A percentile compares a stretch with the other conserved stretches of the same genome.
These are phyloP conservation scores for Tautogolabrus adspersus DNA, from an alignment of 2,113 vertebrate species.

Conservation along the genomic window DNA sequence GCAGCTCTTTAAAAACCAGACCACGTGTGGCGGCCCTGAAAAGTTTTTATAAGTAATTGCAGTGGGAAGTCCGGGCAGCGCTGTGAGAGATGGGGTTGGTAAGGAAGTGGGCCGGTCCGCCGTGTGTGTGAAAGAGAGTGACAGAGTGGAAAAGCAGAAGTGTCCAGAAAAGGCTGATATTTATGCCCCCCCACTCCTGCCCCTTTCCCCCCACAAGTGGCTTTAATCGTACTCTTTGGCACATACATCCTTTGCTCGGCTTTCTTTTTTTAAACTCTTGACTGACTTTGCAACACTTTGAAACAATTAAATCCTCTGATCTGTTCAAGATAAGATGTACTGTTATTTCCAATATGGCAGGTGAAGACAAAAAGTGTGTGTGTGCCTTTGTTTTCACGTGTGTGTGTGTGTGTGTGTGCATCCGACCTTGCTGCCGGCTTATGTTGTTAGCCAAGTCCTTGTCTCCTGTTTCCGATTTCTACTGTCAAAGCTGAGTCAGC, in stretches of 20 bases:
- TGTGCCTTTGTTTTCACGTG: conserved; percentile 3
- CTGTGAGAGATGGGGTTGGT: conserved; percentile 83
- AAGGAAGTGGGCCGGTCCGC: conserved; percentile 86
- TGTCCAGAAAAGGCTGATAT: conserved; percentile 78
- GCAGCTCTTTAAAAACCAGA: conserved; percentile 88
- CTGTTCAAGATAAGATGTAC: conserved; percentile 74
- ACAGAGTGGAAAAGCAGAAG: conserved; percentile 79
- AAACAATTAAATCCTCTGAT: conserved; percentile 77
- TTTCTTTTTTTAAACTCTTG: conserved; percentile 54
- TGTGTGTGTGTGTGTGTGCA: conserved; percentile 41
- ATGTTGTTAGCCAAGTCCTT: conserved; percentile 63
- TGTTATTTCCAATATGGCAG: conserved; percentile 72
- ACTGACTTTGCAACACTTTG: conserved; percentile 68
- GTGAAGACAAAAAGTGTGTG: conserved; percentile 51
- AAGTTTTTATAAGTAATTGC: conserved; percentile 90
- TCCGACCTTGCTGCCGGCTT: conserved; percentile 64
- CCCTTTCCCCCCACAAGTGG: conserved; percentile 42
- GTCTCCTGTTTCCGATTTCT: conserved; percentile 74
- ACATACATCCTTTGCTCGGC: conserved; percentile 37
- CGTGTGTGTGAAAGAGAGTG: conserved; percentile 82
- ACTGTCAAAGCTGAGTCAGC: conserved; percentile 75
- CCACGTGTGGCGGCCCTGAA: conserved; percentile 87
- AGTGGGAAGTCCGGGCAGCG: conserved; percentile 85
- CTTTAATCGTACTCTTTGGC: conserved; percentile 72
- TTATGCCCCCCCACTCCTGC: conserved; percentile 58